A percentile compares a stretch with the other conserved stretches of the same genome.
Evolutionary conservation across 2,113 vertebrate species (phyloP).

Genomic region (Dryoscopus gambensis): DNA sequence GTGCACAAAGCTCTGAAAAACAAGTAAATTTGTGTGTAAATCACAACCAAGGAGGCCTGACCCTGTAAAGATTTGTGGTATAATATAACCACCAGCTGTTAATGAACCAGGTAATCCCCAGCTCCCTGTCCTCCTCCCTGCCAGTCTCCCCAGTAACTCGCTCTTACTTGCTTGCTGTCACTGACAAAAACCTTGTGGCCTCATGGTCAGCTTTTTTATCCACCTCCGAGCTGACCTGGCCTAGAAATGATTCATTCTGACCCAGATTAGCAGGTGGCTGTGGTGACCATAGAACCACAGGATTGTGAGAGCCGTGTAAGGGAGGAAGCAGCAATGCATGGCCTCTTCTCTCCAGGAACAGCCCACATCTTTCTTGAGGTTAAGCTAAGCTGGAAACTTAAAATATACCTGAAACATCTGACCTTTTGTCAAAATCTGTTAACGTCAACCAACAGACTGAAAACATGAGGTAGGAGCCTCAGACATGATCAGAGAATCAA

Average conservation of each 20-base stretch:
- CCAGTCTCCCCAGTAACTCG: accelerated
- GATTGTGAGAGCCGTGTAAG: not conserved
- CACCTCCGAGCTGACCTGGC: not conserved
- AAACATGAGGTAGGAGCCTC: not conserved
- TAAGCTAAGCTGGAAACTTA: not conserved
- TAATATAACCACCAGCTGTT: not conserved
- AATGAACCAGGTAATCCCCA: not conserved
- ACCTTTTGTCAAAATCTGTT: not conserved
- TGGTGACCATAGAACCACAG: not conserved
- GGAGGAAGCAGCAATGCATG: not conserved
- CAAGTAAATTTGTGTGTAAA: not conserved
- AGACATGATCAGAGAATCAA: not conserved
- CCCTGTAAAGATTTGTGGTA: not conserved
- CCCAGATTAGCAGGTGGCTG: not conserved
- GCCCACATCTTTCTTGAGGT: not conserved
- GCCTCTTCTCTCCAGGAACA: not conserved
- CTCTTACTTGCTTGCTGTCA: not conserved
- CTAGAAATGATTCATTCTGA: not conserved
- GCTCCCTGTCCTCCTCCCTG: not conserved
- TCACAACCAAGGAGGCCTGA: not conserved
- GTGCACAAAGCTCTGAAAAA: not conserved
- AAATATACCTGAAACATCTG: not conserved
- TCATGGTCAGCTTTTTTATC: not conserved
- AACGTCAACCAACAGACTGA: accelerated
- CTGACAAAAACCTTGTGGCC: not conserved